Base-by-base conservation (phyloP, 2,113 vertebrate genomes). In the Corythaixoides concolor region DNA sequence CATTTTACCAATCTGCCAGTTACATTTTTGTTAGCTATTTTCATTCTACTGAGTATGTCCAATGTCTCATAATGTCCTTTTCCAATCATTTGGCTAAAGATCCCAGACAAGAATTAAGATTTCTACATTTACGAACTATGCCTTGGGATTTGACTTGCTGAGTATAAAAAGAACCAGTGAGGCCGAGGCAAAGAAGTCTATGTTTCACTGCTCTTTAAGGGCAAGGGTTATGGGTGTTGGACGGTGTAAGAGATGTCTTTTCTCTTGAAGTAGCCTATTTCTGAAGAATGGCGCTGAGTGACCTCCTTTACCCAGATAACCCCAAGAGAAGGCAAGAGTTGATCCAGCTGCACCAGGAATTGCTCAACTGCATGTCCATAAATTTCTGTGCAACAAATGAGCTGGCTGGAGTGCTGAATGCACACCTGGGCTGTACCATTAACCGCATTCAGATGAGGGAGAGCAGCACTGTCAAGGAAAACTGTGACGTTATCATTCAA, bases 301-400 rank as follows among this genome's bases (percentile, higher is more conserved):
- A 98, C 74, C 96, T 98, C 64, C 95, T 98, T 76, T 98, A 97
- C 58, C 98, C 98, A 75, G 97, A 98, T 6, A 98, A 98, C 74
- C 98, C 97, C 60, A 97, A 78, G 85, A 97, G 98, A 92, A 85
- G 98, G 59, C 96, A 98, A 82, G 97, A 98, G 96, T 43, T 98
- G 79, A 96, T 96, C 52, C 74, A 60, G 23, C 92, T 98, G 85
- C 98, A 98, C 62, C 97, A 97, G 85, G 97, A 98, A 93, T 85
- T 98, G 37, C 97, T 98, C 6, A 74, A 97, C 19, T 96, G 95
- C 43, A 96, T 98, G 93, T 95, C 97, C 30, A 88, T 93, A 49
- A 98, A 97, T 85, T 98, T 98, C 94, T 33, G 9, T 19, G 97
- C 95, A 70, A 98, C 98, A 66, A 98, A 98, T 14, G 96, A 98